Evolutionary conservation across 2,797 vertebrate species (phyloP), one percentile per base, ranked within the genome.

Genomic region (Eulemur rubriventer): DNA sequence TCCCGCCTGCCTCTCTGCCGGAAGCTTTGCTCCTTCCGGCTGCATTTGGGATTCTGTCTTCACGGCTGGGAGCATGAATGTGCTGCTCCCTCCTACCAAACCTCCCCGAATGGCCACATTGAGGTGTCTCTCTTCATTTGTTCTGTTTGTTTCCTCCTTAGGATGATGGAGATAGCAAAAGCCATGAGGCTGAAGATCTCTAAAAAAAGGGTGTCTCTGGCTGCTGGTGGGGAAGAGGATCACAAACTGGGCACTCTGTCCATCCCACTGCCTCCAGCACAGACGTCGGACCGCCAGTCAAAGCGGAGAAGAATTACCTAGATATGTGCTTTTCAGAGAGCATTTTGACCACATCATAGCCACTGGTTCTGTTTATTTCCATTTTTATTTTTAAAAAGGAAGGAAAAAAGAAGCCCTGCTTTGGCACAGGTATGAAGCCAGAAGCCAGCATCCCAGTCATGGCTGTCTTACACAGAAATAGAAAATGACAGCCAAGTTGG

Each of bases 121-220:
- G 61, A 89, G 61, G 35, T 38, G 13, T 69, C 18, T 38, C 7
- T 72, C 59, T 83, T 6, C 33, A 24, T 75, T 76, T 89, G 30
- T 87, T 87, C 79, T 85, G 26, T 95, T 52, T 57, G 61, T 61
- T 91, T 38, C 63, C 93, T 91, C 97, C 69, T 70, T 97, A 99
- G 99, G 98, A 99, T 99, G 76, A 95, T 99, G 78, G 99, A 99
- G 96, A 97, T 99, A 0, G 99, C 99, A 1, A 99, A 98, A 97
- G 99, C 99, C 50, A 99, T 99, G 99, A 98, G 99, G 50, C 97
- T 99, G 98, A 99, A 98, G 90, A 89, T 99, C 63, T 98, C 90
- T 46, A 99, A 99, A 97, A 98, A 85, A 3, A 91, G 93, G 43
- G 96, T 98, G 28, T 84, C 33, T 2, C 98, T 91, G 0, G 97